Base-by-base conservation (phyloP, 1,140 invertebrate species). In the Fopius arisanus region DNA sequence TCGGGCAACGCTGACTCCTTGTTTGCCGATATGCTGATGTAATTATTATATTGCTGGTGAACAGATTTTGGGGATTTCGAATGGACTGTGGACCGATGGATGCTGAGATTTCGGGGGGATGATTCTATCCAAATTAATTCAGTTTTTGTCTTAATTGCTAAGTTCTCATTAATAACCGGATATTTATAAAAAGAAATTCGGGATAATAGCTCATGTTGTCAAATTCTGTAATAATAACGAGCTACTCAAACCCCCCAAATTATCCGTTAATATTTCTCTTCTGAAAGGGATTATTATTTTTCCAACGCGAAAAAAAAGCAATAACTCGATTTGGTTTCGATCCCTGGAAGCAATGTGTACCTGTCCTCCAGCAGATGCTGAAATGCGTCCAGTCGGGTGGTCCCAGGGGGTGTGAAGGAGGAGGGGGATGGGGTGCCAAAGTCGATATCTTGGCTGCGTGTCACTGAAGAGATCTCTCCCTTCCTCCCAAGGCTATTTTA, bases 11-110 rank as follows among this genome's bases (percentile, higher is more conserved):
- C 83, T 86, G 85, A 87, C 82, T 84, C 79, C 75, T 59, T 87
- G 84, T 88, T 87, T 88, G 85, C 83, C 81, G 82, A 87, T 88
- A 87, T 88, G 87, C 87, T 87, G 85, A 88, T 88, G 86, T 87
- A 88, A 88, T 88, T 87, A 88, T 87, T 87, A 85, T 86, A 87
- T 86, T 87, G 84, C 54, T 59, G 19, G 19, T 28, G 21, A 28
- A 59, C 54, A 59, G 54, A 59, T 59, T 59, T 26, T 12, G 0
- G 54, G 54, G 19, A 59, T 59, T 59, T 28, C 0, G 9, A 12
- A 26, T 59, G 19, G 23, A 59, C 54, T 37, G 33, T 59, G 23
- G 23, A 59, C 54, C 16, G 33, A 10, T 10, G 43, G 3, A 48
- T 48, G 43, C 7, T 16, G 16, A 48, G 14, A 48, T 12, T 16